phyloP scores from a whole-genome alignment of 2,113 vertebrate species.

The Colius striatus region DNA sequence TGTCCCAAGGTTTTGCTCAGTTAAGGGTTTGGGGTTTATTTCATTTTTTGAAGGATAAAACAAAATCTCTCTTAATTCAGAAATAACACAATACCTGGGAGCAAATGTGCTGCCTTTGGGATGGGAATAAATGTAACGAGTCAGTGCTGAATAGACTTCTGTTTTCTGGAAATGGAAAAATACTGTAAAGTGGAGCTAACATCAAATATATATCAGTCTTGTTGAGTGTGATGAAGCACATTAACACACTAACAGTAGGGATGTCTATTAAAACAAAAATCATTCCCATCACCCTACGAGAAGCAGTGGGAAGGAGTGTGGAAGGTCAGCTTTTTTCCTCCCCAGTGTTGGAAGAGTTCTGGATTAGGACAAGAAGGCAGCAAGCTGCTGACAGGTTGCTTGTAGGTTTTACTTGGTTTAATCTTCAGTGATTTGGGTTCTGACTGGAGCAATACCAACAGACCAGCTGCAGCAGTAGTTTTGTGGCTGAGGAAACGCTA shows the following conservation, averaged over 20 bases:
- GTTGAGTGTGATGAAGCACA: neutral
- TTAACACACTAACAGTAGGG: neutral
- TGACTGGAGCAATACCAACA: neutral
- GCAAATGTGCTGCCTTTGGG: neutral
- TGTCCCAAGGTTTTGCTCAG: neutral
- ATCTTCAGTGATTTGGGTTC: neutral
- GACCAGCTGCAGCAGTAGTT: neutral
- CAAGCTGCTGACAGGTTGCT: neutral
- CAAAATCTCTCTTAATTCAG: neutral
- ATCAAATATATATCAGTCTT: rapidly evolving
- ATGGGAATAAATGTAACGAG: neutral
- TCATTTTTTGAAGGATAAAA: neutral
- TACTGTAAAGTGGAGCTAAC: neutral
- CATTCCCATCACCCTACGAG: rapidly evolving
- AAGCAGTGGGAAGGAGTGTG: neutral
- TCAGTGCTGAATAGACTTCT: too few relatives aligned
- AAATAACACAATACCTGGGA: too few relatives aligned
- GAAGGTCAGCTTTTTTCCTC: neutral
- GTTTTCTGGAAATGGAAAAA: neutral
- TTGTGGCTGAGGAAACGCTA: neutral
- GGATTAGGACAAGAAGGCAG: neutral
- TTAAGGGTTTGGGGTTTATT: neutral
- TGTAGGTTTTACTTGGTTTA: neutral
- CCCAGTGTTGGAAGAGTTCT: rapidly evolving
- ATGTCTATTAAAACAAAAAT: rapidly evolving